Evolutionary conservation across 2,797 vertebrate genomes (phyloP).

Genomic region (Leptatherina wallacei): DNA sequence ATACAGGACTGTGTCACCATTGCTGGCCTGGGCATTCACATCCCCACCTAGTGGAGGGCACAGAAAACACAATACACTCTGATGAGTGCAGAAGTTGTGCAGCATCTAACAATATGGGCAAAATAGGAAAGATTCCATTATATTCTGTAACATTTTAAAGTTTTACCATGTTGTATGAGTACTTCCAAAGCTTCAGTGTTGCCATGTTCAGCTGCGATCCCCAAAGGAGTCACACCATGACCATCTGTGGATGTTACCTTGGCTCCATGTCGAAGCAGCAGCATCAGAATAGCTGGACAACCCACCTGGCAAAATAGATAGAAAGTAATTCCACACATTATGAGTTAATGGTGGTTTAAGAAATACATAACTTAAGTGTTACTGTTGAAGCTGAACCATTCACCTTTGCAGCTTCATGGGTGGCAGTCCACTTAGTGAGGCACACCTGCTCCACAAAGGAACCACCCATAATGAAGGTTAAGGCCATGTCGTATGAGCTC

Average conservation of each 20-base stretch:
- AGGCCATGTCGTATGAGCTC: slow-evolving; percentile 83
- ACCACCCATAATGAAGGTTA: slow-evolving; percentile 85
- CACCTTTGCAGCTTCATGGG: slow-evolving; percentile 90
- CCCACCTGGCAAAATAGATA: slow-evolving; percentile 66
- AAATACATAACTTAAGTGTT: neutral
- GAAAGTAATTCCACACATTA: neutral
- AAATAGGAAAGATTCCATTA: neutral
- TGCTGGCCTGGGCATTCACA: slow-evolving; percentile 84
- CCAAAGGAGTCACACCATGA: slow-evolving; percentile 88
- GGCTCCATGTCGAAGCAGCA: slow-evolving; percentile 87
- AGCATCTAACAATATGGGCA: neutral
- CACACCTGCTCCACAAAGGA: slow-evolving; percentile 87
- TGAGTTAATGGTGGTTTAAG: neutral
- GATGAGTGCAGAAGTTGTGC: neutral
- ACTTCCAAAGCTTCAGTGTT: slow-evolving; percentile 86
- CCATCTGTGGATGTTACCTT: slow-evolving; percentile 78
- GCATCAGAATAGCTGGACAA: slow-evolving; percentile 78
- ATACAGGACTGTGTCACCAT: slow-evolving; percentile 86
- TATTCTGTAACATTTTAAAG: neutral
- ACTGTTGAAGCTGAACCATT: neutral
- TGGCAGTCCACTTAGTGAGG: slow-evolving; percentile 85
- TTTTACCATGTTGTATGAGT: slow-evolving; percentile 87
- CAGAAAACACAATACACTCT: slow-evolving; percentile 15
- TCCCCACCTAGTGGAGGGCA: slow-evolving; percentile 83
- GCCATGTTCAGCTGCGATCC: slow-evolving; percentile 85